Evolutionary conservation across 2,113 vertebrate species (phyloP), one percentile per base, ranked within the genome.

Genomic region (Myotis lucifugus): DNA sequence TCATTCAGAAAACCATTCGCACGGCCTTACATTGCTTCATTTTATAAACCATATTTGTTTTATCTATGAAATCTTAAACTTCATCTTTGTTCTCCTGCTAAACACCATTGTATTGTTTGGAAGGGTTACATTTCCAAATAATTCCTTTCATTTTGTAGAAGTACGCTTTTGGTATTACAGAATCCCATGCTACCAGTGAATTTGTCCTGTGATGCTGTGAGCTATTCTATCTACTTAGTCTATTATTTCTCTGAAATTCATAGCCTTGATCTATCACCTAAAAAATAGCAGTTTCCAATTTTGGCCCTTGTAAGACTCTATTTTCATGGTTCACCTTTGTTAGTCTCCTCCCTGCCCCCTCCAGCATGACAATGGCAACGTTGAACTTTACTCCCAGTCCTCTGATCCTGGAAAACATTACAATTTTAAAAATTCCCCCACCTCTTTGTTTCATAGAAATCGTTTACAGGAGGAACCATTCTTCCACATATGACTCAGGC

Each of bases 211-310:
- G 67, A 74, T 50, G 70, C 14, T 56, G 1, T 61, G 21, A 72
- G 19, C 27, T 42, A 48, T 8, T 88, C 48, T 11, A 1, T 56
- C 27, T 77, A 29, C 40, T 93, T 73, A 32, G 3, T 32, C 23
- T 59, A 27, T 64, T 77, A 40, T 77, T 72, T 90, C 19, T 61
- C 59, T 90, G 76, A 70, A 56, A 82, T 86, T 64, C 34, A 86
- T 13, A 48, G 18, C 5, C 2, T 1, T 46, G 0, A 1, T 54
- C 23, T 83, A 6, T 87, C 34, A n/a, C 25, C 19, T 54, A 83
- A 64, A 64, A 72, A 0, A 5, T 27, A 69, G 34, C 4, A 37
- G 19, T 34, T 87, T 42, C 27, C 34, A 85, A 8, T 81, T 56
- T 52, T n/a, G 59, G 18, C 10, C 23, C 50, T 70, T 77, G 8